Conservation (phyloP, 37 sponge, comb jelly and placozoan genomes). For the Axinella damicornis region DNA sequence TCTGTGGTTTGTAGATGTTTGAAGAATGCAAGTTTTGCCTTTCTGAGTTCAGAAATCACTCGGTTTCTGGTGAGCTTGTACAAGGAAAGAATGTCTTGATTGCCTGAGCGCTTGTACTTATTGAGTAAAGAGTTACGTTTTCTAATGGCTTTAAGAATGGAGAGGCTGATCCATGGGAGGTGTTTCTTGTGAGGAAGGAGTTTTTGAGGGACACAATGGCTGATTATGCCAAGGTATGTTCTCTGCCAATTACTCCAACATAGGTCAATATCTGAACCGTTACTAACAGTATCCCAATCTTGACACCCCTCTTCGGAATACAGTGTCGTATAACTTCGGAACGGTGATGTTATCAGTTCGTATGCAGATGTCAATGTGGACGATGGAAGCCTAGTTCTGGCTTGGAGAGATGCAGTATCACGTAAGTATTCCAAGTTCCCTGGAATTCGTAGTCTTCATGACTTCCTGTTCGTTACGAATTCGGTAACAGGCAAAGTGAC, state of each 20-base stretch:
- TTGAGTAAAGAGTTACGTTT: background rate
- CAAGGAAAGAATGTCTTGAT: no score
- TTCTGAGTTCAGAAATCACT: no score
- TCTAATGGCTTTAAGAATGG: no score
- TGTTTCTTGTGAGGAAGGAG: background rate
- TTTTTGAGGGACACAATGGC: conserved; percentile 3
- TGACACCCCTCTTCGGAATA: no score
- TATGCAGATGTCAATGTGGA: conserved; percentile 5
- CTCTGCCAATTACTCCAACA: conserved; percentile 1
- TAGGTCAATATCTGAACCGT: background rate
- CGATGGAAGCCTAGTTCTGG: background rate
- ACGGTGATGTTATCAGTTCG: background rate
- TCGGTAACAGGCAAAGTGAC: background rate
- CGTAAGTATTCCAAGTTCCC: conserved; percentile 6
- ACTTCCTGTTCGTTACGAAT: background rate
- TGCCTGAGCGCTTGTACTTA: background rate
- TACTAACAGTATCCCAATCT: background rate
- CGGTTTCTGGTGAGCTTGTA: no score
- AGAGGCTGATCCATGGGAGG: no score
- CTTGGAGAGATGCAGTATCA: conserved; percentile 9
- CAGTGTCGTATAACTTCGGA: no score
- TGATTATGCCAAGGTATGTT: background rate
- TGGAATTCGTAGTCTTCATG: conserved; percentile 10
- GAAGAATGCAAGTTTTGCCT: no score
- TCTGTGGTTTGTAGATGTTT: no score